Percentiles rank a stretch among this genome's conserved stretches.
phyloP scores from a whole-genome alignment of 23 tunicate genomes.

The Ciona savignyi region DNA sequence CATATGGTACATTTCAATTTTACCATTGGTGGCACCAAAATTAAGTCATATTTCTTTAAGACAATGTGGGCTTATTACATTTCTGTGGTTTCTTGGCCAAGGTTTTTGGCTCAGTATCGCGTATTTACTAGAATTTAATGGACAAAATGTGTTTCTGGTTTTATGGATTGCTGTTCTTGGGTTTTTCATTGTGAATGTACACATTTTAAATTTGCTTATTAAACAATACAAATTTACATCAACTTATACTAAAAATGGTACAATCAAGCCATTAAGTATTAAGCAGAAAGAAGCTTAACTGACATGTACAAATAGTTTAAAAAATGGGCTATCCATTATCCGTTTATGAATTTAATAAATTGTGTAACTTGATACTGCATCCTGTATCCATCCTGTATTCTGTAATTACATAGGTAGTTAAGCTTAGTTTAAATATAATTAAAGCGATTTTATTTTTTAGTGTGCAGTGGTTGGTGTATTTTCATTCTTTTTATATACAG shows the following conservation, averaged over 20 bases:
- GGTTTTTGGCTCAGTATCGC: constrained; percentile 62
- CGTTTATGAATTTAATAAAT: too few species aligned
- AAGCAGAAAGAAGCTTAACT: too few species aligned
- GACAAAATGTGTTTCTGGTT: constrained; percentile 33
- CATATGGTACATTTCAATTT: constrained; percentile 83
- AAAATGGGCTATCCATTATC: too few species aligned
- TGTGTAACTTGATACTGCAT: too few species aligned
- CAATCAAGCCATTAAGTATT: not conserved
- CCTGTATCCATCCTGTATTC: too few species aligned
- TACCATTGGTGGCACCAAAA: constrained; percentile 55
- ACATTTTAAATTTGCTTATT: constrained; percentile 32
- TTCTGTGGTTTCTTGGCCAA: constrained; percentile 61
- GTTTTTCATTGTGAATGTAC: constrained; percentile 55
- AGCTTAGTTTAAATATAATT: too few species aligned
- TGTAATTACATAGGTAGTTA: too few species aligned
- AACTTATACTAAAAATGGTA: not conserved
- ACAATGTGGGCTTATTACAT: not conserved
- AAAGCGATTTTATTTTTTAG: too few species aligned
- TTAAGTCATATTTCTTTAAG: constrained; percentile 12
- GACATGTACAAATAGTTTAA: too few species aligned
- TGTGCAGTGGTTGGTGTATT: too few species aligned
- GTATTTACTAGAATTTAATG: constrained; percentile 60
- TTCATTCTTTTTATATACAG: too few species aligned
- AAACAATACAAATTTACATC: constrained; percentile 4
- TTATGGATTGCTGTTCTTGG: constrained; percentile 51